Base-by-base conservation (phyloP, 2,797 vertebrate species). In the Pelobates cultripes region DNA sequence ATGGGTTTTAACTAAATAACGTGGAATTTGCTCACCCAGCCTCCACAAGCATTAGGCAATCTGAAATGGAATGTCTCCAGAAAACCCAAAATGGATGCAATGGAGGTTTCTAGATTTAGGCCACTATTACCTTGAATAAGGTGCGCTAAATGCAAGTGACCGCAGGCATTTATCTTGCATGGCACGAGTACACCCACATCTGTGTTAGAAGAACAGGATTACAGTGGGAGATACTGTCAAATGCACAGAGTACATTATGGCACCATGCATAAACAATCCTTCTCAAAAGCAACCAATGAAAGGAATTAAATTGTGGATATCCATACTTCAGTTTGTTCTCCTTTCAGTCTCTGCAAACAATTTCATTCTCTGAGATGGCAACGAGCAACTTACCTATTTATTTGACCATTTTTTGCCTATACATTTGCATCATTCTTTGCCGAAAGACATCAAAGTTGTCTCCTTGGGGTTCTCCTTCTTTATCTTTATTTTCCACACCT, bases 371-470 rank as follows among this genome's bases (percentile, higher is more conserved):
- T 1, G 13, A 57, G 61, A 10, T 7, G n/a, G 5, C 17, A 28
- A 40, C n/a, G 4, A 64, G 1, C 43, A 83, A 86, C 92, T 44
- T 88, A 93, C 94, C 91, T 93, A 94, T 84, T 94, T 92, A 86
- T 75, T 90, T 71, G 89, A 90, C 90, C 80, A 92, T 86, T 86
- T 93, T 94, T 86, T 93, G 89, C 69, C 92, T 88, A 90, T 94
- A 95, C 90, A 94, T 94, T 75, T 93, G 89, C 86, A 94, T 95
- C 94, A 95, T 95, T 82, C 94, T 91, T 84, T 94, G 92, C 5
- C 94, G 92, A 88, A 94, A 95, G 73, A 90, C 86, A 28, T 93
- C 93, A 78, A 94, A 95, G 0, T 92, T 93, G 75, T 93, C 92
- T 74, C 93, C 92, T 45, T 43, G 9, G 55, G 75, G 61, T 43